Base-by-base conservation (phyloP, 2,888 invertebrate species). In the Dioctria linearis region DNA sequence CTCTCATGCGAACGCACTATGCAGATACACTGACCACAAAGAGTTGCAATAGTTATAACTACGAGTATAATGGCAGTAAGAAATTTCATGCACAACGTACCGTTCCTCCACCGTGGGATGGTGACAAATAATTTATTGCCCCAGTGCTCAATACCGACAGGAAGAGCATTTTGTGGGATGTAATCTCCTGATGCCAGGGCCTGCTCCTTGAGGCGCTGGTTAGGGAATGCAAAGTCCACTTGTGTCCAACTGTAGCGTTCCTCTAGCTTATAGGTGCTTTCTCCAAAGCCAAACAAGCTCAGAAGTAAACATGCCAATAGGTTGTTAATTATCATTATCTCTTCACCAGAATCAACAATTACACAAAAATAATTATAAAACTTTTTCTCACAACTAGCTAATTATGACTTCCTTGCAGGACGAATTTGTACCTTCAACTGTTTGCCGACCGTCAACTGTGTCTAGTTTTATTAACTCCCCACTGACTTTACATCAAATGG, bases 81-180 rank as follows among this genome's bases (percentile, higher is more conserved):
- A n/a, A n/a, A 8, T 65, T 42, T 3, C 65, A 40, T 49, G 25
- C 25, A 49, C 9, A 67, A 87, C 91, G 90, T 86, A 95, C 95
- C 95, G 87, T 92, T 89, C 83, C 91, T 90, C 96, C 95, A 96
- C 85, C 96, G 91, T 0, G 96, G 96, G 3, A 96, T 93, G 8
- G 93, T 93, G 40, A 96, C 92, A 87, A 96, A 96, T n/a, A 96
- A 90, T 84, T 95, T 95, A 86, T 95, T 93, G 82, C 90, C 91
- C 93, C 94, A 95, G 81, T 95, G 90, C 87, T 96, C 96, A 43
- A 96, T 92, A 37, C 96, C 96, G 1, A 95, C 95, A 0, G 96
- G 95, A 2, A 95, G 89, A 76, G 92, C 94, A 86, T 96, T 96
- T 86, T 94, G 93, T 0, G 94, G 95, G 8, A 94, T 91, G 83